A percentile compares a stretch with the other conserved stretches of the same genome.
These are phyloP conservation scores for Chrysolina oricalcia DNA, from an alignment of 2,888 invertebrate genomes.

Conservation along the genomic window DNA sequence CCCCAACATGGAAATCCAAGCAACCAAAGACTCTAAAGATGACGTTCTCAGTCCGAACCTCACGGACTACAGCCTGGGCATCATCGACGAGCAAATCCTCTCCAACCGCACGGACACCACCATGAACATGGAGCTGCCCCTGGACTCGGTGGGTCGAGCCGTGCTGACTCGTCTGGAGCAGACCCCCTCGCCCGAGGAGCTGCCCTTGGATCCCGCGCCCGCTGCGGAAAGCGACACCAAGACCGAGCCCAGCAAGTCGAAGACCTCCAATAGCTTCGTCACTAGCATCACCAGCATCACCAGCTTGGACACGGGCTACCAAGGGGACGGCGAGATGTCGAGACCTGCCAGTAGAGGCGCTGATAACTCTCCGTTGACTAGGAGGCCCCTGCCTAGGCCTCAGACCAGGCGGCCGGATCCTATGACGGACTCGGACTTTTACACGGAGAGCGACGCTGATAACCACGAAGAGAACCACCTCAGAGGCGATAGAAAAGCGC, in stretches of 20 bases:
- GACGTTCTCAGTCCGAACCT: slow-evolving; percentile 65
- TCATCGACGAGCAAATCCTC: slow-evolving; percentile 77
- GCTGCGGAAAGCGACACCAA: slow-evolving; percentile 72
- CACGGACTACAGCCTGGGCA: slow-evolving; percentile 68
- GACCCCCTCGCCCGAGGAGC: slow-evolving; percentile 89
- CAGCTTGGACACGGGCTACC: slow-evolving; percentile 94
- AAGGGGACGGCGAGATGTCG: slow-evolving; percentile 93
- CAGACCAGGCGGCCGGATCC: slow-evolving; percentile 83
- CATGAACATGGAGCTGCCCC: slow-evolving; percentile 74
- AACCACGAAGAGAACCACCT: slow-evolving; percentile 84
- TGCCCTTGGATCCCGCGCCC: slow-evolving; percentile 85
- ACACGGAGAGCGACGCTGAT: slow-evolving; percentile 92
- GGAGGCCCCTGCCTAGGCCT: slow-evolving; percentile 72
- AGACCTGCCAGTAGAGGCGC: slow-evolving; percentile 88
- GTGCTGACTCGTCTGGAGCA: slow-evolving; percentile 78
- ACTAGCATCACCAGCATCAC: slow-evolving; percentile 93
- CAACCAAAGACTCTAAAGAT: slow-evolving; percentile 46
- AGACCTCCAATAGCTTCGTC: slow-evolving; percentile 85
- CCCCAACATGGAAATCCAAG: slow-evolving; percentile 4
- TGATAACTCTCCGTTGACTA: slow-evolving; percentile 80
- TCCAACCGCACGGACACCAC: slow-evolving; percentile 74
- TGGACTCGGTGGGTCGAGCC: slow-evolving; percentile 69
- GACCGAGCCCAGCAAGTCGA: slow-evolving; percentile 76
- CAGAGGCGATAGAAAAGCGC: slow-evolving; percentile 82
- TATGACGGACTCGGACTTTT: slow-evolving; percentile 94